Evolutionary conservation across 2,797 vertebrate genomes (phyloP).

Genomic region (Lacerta bilineata): DNA sequence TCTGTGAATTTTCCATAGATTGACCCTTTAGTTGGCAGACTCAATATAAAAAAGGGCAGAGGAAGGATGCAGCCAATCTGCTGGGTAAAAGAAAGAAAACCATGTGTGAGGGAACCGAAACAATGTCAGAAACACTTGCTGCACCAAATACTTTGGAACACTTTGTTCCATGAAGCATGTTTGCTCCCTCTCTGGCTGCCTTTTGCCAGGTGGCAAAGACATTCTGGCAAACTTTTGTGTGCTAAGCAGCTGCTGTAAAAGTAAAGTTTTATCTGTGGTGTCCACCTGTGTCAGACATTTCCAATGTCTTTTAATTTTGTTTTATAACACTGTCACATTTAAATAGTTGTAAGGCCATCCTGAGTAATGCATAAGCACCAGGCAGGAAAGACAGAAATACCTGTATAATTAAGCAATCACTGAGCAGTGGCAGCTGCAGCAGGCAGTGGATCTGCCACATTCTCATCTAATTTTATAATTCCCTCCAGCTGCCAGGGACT

Average conservation of each 20-base stretch:
- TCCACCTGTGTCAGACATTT: neutral
- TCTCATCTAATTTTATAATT: neutral
- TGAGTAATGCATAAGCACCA: neutral
- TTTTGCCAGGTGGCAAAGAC: too few relatives aligned
- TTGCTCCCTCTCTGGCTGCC: too few relatives aligned
- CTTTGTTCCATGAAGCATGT: too few relatives aligned
- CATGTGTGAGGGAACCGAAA: neutral
- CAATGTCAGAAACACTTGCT: neutral
- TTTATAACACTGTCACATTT: neutral
- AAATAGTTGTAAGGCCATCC: neutral
- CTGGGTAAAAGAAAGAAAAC: neutral
- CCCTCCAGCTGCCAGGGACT: too few relatives aligned
- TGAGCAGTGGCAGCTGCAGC: too few relatives aligned
- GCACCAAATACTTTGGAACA: too few relatives aligned
- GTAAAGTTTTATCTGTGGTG: neutral
- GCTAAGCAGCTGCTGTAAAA: too few relatives aligned
- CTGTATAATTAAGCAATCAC: neutral
- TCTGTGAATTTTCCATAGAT: neutral
- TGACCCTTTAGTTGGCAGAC: neutral
- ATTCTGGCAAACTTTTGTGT: too few relatives aligned
- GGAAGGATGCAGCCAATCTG: neutral
- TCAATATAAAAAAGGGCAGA: neutral
- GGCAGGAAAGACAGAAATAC: neutral
- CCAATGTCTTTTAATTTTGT: neutral
- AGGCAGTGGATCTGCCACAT: neutral